Evolutionary conservation across 2,888 invertebrate species (phyloP).

Genomic region (Spodoptera exigua): DNA sequence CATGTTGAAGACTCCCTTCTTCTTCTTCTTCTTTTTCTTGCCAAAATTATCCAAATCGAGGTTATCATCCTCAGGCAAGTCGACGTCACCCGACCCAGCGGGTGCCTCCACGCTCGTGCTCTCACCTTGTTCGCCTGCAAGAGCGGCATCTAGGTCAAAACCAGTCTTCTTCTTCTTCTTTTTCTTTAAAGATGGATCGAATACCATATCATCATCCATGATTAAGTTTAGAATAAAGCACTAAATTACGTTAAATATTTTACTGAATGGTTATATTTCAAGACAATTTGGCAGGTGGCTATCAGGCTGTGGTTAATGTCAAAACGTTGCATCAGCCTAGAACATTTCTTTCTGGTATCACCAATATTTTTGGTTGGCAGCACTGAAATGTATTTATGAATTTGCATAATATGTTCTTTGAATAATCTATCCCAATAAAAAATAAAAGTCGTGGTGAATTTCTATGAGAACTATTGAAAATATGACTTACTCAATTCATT

Average conservation of each 20-base stretch:
- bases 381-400: no score
- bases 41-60: constrained; percentile 95
- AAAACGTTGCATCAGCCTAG: constrained; percentile 84
- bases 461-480: no score
- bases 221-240: constrained; percentile 57
- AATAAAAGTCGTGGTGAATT: no score
- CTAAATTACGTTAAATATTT: constrained; percentile 51
- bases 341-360: constrained; percentile 33
- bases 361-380: no score
- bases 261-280: constrained; percentile 76
- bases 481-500: constrained; percentile 35
- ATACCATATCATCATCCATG: constrained; percentile 91
- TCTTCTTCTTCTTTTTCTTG: constrained; percentile 97
- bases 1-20: constrained; percentile 96
- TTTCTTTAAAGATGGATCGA: constrained; percentile 97
- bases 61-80: constrained; percentile 92
- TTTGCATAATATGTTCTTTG: no score
- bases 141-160: constrained; percentile 96
- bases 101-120: constrained; percentile 88
- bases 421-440: no score
- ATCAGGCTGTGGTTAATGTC: constrained; percentile 63
- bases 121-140: constrained; percentile 89
- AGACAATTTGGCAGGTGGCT: constrained; percentile 75
- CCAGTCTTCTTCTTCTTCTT: constrained; percentile 99
- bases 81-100: constrained; percentile 88